Conservation (phyloP, 2,888 invertebrate species). For the Andrena flavipes region DNA sequence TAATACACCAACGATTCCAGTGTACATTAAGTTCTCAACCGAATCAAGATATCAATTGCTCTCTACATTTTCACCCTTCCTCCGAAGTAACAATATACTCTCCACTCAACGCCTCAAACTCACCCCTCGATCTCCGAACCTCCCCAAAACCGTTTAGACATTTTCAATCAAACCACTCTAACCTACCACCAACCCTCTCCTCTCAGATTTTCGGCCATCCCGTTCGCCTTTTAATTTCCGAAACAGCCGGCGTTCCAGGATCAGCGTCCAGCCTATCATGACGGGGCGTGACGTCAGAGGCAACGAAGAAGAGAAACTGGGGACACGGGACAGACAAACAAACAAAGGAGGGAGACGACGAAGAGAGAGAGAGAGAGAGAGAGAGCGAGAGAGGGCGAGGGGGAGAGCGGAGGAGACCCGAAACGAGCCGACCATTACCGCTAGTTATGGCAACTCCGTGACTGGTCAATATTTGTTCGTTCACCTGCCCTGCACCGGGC, state of each 20-base stretch:
- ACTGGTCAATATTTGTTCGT: conserved; percentile 74
- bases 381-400: too few species aligned
- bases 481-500: conserved; percentile 11
- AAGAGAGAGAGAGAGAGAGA: conserved; percentile 12
- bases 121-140: neutral
- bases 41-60: too few species aligned
- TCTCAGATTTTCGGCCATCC: neutral
- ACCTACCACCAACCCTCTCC: neutral
- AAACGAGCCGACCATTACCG: conserved; percentile 72
- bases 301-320: conserved; percentile 18
- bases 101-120: too few species aligned
- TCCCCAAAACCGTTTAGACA: neutral
- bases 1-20: too few species aligned
- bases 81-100: too few species aligned
- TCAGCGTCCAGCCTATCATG: conserved; percentile 13
- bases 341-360: conserved; percentile 24
- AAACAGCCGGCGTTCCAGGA: neutral
- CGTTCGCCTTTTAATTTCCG: conserved; percentile 16
- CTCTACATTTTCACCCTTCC: too few species aligned
- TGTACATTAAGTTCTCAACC: too few species aligned
- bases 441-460: conserved; percentile 76
- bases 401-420: conserved; percentile 32
- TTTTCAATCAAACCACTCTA: neutral
- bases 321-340: conserved; percentile 8
- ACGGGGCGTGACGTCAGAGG: conserved; percentile 42